Percentiles rank a stretch among this genome's conserved stretches.
phyloP scores from a whole-genome alignment of 2,888 invertebrate genomes.

The Drosophila hamatofila region DNA sequence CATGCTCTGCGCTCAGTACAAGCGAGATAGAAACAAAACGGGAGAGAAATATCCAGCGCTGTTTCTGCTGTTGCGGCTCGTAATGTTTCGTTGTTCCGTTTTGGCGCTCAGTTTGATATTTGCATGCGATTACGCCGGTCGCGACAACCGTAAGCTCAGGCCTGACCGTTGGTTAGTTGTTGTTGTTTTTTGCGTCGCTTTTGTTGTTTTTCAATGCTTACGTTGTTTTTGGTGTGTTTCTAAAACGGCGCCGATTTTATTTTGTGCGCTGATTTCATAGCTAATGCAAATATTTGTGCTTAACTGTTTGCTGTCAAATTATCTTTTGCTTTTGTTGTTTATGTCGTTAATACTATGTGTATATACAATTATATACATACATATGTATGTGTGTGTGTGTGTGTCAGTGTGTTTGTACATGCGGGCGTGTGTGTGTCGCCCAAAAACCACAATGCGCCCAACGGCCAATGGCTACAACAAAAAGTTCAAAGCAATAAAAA shows the following conservation, averaged over 20 bases:
- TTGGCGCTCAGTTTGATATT: slow-evolving; percentile 77
- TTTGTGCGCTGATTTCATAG: slow-evolving; percentile 69
- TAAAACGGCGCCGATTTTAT: slow-evolving; percentile 39
- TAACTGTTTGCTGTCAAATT: slow-evolving; percentile 34
- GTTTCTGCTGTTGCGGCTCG: slow-evolving; percentile 18
- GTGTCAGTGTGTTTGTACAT: slow-evolving; percentile 21
- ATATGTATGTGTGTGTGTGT: not conserved
- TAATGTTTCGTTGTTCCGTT: slow-evolving; percentile 47
- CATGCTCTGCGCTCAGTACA: not conserved
- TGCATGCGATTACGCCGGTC: slow-evolving; percentile 76
- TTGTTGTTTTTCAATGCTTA: slow-evolving; percentile 23
- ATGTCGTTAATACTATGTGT: slow-evolving; percentile 9
- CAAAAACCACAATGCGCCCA: slow-evolving; percentile 43
- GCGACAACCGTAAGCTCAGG: slow-evolving; percentile 47
- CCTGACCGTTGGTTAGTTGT: slow-evolving; percentile 49
- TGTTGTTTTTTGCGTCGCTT: slow-evolving; percentile 26
- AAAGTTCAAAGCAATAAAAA: slow-evolving; percentile 78
- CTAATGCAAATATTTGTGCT: slow-evolving; percentile 58
- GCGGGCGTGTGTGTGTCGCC: slow-evolving; percentile 21
- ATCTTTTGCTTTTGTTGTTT: slow-evolving; percentile 21
- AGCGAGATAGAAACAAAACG: slow-evolving; percentile 23
- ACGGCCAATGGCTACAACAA: slow-evolving; percentile 46
- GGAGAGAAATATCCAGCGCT: slow-evolving; percentile 9
- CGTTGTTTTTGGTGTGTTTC: slow-evolving; percentile 16
- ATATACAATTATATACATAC: not conserved